A percentile compares a stretch with the other conserved stretches of the same genome.
These are phyloP conservation scores for Diadumene lineata DNA, from an alignment of 92 coral and sea anemone genomes.

Conservation along the genomic window DNA sequence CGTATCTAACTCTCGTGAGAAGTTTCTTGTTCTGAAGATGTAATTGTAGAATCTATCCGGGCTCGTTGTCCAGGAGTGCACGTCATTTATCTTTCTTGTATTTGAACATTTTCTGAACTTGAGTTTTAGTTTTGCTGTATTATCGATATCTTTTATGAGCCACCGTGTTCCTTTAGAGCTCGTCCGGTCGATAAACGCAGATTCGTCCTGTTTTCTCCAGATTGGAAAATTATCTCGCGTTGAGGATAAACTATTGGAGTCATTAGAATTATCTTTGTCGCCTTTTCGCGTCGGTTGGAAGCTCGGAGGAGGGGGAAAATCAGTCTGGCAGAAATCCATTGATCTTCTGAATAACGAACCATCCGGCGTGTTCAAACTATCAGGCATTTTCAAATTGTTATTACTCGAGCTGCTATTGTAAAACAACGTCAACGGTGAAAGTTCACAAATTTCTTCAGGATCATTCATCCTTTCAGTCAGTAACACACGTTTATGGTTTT, in stretches of 20 bases:
- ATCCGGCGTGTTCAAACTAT: neutral
- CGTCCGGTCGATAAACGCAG: slow-evolving; percentile 5
- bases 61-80: slow-evolving; percentile 44
- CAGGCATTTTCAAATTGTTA: neutral
- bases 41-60: slow-evolving; percentile 60
- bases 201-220: slow-evolving; percentile 10
- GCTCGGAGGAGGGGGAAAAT: slow-evolving; percentile 7
- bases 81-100: slow-evolving; percentile 4
- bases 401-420: neutral
- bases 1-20: neutral
- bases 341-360: slow-evolving; percentile 4
- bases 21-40: slow-evolving; percentile 44
- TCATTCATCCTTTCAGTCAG: slow-evolving; percentile 39
- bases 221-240: slow-evolving; percentile 7
- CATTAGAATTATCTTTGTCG: slow-evolving; percentile 6
- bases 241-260: slow-evolving; percentile 16
- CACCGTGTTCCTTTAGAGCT: slow-evolving; percentile 25
- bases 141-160: slow-evolving; percentile 62
- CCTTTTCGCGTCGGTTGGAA: slow-evolving; percentile 54
- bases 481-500: neutral
- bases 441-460: slow-evolving; percentile 57
- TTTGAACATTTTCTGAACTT: slow-evolving; percentile 19
- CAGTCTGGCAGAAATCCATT: slow-evolving; percentile 16
- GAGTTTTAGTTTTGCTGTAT: slow-evolving; percentile 39
- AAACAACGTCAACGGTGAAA: slow-evolving; percentile 5